Base-by-base conservation (phyloP, 2,797 vertebrate species). In the Notamacropus eugenii region DNA sequence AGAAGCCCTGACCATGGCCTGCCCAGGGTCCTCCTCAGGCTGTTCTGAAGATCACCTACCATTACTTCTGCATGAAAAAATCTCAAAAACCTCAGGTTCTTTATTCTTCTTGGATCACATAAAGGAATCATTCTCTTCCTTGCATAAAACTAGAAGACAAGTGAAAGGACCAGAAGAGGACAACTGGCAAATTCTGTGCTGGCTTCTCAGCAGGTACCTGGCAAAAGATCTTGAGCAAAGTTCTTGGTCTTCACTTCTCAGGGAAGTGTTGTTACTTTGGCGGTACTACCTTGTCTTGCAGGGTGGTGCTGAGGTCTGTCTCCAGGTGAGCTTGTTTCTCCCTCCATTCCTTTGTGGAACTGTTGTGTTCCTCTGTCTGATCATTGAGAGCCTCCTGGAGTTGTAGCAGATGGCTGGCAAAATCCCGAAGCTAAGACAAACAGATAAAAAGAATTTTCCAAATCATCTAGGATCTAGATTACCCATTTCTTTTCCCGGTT, bases 281-380 rank as follows among this genome's bases (percentile, higher is more conserved):
- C 24, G 74, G 10, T 9, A 46, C 95, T 94, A 99, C 99, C 99
- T 99, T 99, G 54, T 99, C 98, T 24, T 98, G 98, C 50, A 99
- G 59, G 31, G 98, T 98, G 2, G 87, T 67, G 14, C 52, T 55
- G 27, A 99, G 98, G 6, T 99, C 98, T 0, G 92, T 98, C 97
- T 99, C 98, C 82, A 99, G 98, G 14, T 94, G 96, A 1, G 27
- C 96, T 95, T 98, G 98, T 94, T 98, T 98, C 40, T 98, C 98
- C 52, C 95, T 95, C 1, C 98, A 98, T 59, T 98, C 98, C 1
- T 46, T 96, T 97, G 99, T 92, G 19, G 99, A 98, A 0, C 96
- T 82, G 55, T 97, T 98, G 94, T 99, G 99, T 90, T 99, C 99
- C 90, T 99, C 99, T 0, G 98, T 98, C 91, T 99, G 97, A 27